A percentile compares a stretch with the other conserved stretches of the same genome.
Conservation (phyloP, 1,140 invertebrate genomes). For the Grapholita molesta region DNA sequence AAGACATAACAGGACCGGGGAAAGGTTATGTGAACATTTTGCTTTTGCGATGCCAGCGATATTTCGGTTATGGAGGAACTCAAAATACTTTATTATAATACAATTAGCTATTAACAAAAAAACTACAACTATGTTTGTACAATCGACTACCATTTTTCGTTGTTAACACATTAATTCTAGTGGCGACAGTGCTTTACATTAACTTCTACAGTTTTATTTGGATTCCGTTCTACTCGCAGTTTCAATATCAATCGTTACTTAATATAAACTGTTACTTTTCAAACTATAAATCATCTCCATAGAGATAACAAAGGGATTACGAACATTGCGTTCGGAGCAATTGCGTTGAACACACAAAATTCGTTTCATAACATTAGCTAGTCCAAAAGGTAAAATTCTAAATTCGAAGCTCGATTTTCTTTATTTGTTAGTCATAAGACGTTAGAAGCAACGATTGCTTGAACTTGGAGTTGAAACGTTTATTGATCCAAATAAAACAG, state of each 20-base stretch:
- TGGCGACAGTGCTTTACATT: slow-evolving; percentile 36
- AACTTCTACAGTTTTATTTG: slow-evolving; percentile 22
- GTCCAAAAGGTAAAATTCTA: neutral
- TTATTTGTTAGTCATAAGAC: neutral
- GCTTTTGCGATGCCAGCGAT: slow-evolving; percentile 75
- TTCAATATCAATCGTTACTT: neutral
- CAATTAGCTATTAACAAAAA: slow-evolving; percentile 28
- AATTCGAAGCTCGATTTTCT: neutral
- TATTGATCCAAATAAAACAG: neutral
- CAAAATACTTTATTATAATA: slow-evolving; percentile 45
- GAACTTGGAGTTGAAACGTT: neutral
- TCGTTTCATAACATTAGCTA: neutral
- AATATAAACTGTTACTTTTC: neutral
- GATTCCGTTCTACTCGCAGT: neutral
- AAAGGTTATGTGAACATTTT: slow-evolving; percentile 77
- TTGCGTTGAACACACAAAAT: neutral
- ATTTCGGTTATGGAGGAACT: slow-evolving; percentile 23
- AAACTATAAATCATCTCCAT: neutral
- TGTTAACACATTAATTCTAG: slow-evolving; percentile 61
- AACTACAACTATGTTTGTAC: slow-evolving; percentile 1
- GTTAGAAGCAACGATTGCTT: neutral
- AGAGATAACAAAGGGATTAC: neutral
- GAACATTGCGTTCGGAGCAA: neutral
- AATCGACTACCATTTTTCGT: slow-evolving; percentile 72
- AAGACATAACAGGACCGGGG: slow-evolving; percentile 50